These are phyloP conservation scores for Syngnathus rostellatus DNA, from an alignment of 2,797 vertebrate species.

Conservation along the genomic window DNA sequence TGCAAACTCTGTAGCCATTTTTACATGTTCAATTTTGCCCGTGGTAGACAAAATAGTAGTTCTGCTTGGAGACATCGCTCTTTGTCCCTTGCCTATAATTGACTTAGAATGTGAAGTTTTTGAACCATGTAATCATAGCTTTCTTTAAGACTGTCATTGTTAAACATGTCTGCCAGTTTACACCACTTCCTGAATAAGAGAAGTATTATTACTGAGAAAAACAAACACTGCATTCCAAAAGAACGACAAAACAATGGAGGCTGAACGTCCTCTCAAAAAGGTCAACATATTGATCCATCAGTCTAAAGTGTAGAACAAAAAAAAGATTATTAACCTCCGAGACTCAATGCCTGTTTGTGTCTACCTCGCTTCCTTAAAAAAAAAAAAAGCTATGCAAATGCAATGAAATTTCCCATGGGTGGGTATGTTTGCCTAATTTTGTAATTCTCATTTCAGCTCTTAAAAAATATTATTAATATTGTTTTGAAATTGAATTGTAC, in stretches of 20 bases:
- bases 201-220: conserved; percentile 25
- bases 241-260: neutral
- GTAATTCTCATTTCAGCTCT: neutral
- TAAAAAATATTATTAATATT: neutral
- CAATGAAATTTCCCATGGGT: neutral
- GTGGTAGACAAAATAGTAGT: neutral
- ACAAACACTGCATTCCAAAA: conserved; percentile 15
- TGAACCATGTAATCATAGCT: conserved; percentile 27
- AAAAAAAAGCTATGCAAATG: neutral
- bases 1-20: neutral
- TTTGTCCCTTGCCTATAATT: conserved; percentile 15
- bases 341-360: too few species aligned
- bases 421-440: neutral
- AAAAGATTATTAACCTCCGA: neutral
- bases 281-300: neutral
- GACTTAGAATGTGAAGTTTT: conserved; percentile 21
- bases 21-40: neutral
- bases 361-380: too few species aligned
- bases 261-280: neutral
- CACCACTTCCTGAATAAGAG: conserved; percentile 21
- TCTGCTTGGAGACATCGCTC: neutral
- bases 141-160: conserved; percentile 19
- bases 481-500: too few species aligned
- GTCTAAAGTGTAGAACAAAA: neutral
- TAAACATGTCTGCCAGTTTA: conserved; percentile 20